These are phyloP conservation scores for Drosophila sechellia DNA, from an alignment of 1,140 invertebrate genomes.

Conservation along the genomic window DNA sequence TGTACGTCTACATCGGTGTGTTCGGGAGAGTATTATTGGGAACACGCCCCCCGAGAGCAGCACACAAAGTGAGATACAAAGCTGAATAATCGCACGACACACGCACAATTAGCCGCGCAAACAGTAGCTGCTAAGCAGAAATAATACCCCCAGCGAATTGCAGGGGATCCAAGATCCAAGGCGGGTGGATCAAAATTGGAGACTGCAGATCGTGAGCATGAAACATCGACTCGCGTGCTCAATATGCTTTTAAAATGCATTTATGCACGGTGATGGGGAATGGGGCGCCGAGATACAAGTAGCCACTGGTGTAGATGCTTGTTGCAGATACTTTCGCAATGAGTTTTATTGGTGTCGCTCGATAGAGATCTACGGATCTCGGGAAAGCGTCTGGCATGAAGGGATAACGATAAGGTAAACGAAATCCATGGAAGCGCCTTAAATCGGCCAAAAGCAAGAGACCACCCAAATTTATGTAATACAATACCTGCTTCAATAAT, in stretches of 20 bases:
- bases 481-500: slow-evolving; percentile 44
- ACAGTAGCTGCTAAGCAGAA: slow-evolving; percentile 36
- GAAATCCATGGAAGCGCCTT: background rate
- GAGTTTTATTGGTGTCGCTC: slow-evolving; percentile 65
- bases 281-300: slow-evolving; percentile 26
- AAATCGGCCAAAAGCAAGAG: slow-evolving; percentile 1
- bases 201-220: slow-evolving; percentile 16
- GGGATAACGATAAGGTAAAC: background rate
- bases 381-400: background rate
- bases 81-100: slow-evolving; percentile 63
- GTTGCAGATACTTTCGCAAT: slow-evolving; percentile 68
- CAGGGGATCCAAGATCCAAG: background rate
- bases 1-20: slow-evolving; percentile 22
- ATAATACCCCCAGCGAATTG: slow-evolving; percentile 41
- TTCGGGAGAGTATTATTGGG: slow-evolving; percentile 39
- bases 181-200: slow-evolving; percentile 7
- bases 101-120: slow-evolving; percentile 63
- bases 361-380: slow-evolving; percentile 17
- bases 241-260: slow-evolving; percentile 71
- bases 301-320: slow-evolving; percentile 50
- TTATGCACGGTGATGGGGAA: slow-evolving; percentile 52
- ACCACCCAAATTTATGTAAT: slow-evolving; percentile 41
- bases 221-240: slow-evolving; percentile 46
- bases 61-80: slow-evolving; percentile 75
- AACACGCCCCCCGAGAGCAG: slow-evolving; percentile 75